Conservation (phyloP, 1,140 invertebrate species). For the Diabrotica undecimpunctata region DNA sequence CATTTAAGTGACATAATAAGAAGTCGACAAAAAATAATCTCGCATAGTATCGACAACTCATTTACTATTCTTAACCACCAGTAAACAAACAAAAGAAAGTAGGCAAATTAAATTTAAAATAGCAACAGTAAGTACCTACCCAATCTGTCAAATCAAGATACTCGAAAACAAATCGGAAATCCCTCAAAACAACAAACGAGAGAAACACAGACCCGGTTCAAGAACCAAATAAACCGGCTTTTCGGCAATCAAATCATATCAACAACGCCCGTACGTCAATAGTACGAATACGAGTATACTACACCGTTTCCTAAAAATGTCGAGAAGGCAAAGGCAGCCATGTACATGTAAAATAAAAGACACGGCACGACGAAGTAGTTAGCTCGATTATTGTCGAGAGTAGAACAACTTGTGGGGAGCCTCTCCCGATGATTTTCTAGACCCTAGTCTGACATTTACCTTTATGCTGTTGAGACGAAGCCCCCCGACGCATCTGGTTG, state of each 20-base stretch:
- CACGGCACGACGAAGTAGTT: neutral
- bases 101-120: neutral
- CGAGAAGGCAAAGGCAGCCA: neutral
- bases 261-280: neutral
- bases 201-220: neutral
- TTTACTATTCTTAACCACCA: neutral
- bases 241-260: neutral
- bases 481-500: neutral
- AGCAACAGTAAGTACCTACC: neutral
- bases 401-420: neutral
- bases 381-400: neutral
- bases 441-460: neutral
- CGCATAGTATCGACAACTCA: no score
- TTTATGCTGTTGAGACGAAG: neutral
- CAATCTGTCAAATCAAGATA: neutral
- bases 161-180: neutral
- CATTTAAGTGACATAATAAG: no score
- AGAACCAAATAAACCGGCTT: slow-evolving; percentile 2
- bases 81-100: neutral
- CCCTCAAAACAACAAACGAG: no score
- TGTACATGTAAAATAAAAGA: neutral
- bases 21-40: no score
- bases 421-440: neutral
- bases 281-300: neutral
- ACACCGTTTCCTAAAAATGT: neutral